Conservation (phyloP, 2,888 invertebrate species). For the Ceratothoa steindachneri region DNA sequence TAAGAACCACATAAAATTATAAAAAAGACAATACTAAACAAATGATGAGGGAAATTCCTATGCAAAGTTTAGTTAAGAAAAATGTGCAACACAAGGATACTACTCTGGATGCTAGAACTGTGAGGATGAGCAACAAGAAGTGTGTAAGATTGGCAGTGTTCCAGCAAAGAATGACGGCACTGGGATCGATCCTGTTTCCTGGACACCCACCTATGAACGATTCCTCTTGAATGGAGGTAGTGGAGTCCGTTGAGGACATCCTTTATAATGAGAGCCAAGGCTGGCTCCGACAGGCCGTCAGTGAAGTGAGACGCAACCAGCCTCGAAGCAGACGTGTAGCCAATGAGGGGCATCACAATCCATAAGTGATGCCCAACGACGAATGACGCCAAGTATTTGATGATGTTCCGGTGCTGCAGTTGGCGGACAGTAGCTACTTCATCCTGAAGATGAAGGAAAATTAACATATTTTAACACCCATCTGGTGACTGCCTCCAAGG, state of each 20-base stretch:
- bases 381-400: conserved; percentile 71
- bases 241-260: conserved; percentile 74
- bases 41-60: too few relatives aligned
- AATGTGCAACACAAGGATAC: too few relatives aligned
- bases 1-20: too few relatives aligned
- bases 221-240: conserved; percentile 78
- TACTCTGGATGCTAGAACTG: too few relatives aligned
- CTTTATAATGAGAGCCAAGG: conserved; percentile 71
- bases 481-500: too few relatives aligned
- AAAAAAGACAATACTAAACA: too few relatives aligned
- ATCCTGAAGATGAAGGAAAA: conserved; percentile 58
- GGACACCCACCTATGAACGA: conserved; percentile 71
- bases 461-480: conserved; percentile 29
- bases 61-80: too few relatives aligned
- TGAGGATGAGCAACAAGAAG: too few relatives aligned
- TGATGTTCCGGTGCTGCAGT: conserved; percentile 72
- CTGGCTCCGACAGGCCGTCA: conserved; percentile 73
- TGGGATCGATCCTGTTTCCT: too few relatives aligned
- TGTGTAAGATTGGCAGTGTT: too few relatives aligned
- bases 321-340: conserved; percentile 76
- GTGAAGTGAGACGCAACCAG: conserved; percentile 69
- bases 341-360: conserved; percentile 76
- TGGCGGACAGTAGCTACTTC: conserved; percentile 74
- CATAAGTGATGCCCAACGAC: conserved; percentile 72
- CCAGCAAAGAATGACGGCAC: too few relatives aligned